These are phyloP conservation scores for Caenorhabditis brenneri DNA, from an alignment of 1,140 invertebrate genomes.

Conservation along the genomic window DNA sequence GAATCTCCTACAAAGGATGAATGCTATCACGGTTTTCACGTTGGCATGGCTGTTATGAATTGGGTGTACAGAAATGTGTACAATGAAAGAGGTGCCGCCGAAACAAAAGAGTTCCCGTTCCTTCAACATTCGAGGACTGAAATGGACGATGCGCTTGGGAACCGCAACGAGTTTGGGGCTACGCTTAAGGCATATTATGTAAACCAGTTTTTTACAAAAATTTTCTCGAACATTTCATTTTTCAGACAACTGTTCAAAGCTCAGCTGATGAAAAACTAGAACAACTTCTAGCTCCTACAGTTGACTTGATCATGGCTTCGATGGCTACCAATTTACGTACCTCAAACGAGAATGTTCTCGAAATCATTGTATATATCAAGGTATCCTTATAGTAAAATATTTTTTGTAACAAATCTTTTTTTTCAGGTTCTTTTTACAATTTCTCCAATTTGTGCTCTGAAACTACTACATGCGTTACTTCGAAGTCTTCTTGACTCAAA, in stretches of 20 bases:
- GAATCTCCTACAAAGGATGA: background rate
- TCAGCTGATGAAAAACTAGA: conserved; percentile 20
- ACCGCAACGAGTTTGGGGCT: background rate
- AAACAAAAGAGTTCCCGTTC: background rate
- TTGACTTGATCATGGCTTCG: background rate
- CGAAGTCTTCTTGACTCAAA: background rate
- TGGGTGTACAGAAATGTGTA: conserved; percentile 7
- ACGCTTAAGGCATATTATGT: background rate
- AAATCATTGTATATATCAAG: background rate
- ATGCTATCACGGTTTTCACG: conserved; percentile 8
- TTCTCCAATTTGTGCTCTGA: background rate
- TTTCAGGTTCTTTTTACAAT: background rate
- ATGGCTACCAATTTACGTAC: background rate
- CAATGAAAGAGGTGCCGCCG: background rate
- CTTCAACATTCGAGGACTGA: background rate
- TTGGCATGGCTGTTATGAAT: background rate
- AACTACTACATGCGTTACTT: background rate
- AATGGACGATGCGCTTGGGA: background rate
- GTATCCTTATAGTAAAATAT: background rate
- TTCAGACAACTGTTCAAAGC: conserved; percentile 5
- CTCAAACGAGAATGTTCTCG: background rate
- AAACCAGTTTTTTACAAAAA: background rate
- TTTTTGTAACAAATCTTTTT: background rate
- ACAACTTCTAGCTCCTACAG: background rate
- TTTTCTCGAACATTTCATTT: background rate